Evolutionary conservation across 1,140 invertebrate species (phyloP).

Genomic region (Eubasilissa regina): DNA sequence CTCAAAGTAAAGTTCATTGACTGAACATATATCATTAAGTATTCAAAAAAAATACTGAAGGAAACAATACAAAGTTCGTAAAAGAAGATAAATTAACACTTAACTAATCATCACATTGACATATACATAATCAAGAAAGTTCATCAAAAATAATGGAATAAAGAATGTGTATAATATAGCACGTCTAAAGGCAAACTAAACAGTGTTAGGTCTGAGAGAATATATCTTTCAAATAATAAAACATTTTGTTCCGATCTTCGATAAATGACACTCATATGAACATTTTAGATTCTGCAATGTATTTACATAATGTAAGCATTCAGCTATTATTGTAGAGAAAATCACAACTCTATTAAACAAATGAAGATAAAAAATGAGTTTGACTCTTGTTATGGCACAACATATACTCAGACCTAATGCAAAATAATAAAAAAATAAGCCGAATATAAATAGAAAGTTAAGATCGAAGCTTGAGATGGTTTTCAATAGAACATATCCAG

Average conservation of each 20-base stretch:
- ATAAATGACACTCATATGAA: no score
- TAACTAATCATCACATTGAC: conserved; percentile 46
- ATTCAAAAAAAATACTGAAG: conserved; percentile 43
- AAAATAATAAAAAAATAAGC: conserved; percentile 10
- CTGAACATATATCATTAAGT: conserved; percentile 37
- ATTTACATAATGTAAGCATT: background rate
- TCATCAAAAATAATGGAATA: conserved; percentile 43
- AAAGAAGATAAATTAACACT: conserved; percentile 45
- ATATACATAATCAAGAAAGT: conserved; percentile 33
- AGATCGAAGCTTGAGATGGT: conserved; percentile 32
- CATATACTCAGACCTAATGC: conserved; percentile 15
- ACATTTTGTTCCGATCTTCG: no score
- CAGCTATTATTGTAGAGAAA: no score
- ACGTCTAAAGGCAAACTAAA: conserved; percentile 12
- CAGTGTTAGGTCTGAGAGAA: conserved; percentile 14
- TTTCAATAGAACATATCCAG: background rate
- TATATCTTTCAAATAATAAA: background rate
- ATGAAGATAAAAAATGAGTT: background rate
- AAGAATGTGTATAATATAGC: conserved; percentile 28
- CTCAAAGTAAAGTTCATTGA: conserved; percentile 27
- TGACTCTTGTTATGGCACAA: background rate
- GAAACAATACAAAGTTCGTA: conserved; percentile 35
- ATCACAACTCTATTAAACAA: background rate
- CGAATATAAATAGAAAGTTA: conserved; percentile 10
- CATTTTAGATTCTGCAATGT: background rate